Percentiles rank a stretch among this genome's conserved stretches.
phyloP scores from a whole-genome alignment of 2,797 vertebrate genomes.

The Parotocinclus haroldoi region DNA sequence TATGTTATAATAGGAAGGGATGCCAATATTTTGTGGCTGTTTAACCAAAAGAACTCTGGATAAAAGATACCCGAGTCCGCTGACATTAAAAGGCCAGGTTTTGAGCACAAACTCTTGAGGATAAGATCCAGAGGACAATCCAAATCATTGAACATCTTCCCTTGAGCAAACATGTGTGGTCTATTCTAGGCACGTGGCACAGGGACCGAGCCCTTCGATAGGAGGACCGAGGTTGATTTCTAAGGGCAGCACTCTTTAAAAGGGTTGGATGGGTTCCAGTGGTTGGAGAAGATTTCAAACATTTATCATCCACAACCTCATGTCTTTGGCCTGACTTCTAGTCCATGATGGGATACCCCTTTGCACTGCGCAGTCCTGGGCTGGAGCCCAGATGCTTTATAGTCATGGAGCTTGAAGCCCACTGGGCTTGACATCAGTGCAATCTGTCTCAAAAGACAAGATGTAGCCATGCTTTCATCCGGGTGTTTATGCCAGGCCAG shows the following conservation, averaged over 20 bases:
- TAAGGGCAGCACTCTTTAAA: conserved; percentile 34
- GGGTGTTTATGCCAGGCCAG: conserved; percentile 6
- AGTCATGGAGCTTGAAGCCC: not conserved
- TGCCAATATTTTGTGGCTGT: too few species aligned
- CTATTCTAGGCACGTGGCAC: conserved; percentile 20
- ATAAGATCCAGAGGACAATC: conserved; percentile 4
- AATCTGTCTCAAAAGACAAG: conserved; percentile 15
- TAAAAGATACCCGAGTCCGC: not conserved
- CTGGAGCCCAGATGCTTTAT: not conserved
- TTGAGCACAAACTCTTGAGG: conserved; percentile 5
- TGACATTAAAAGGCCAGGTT: not conserved
- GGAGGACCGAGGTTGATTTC: conserved; percentile 23
- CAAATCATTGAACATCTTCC: conserved; percentile 19
- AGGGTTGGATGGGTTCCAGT: conserved; percentile 27
- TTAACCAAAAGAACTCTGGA: conserved; percentile 3
- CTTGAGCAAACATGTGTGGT: conserved; percentile 3
- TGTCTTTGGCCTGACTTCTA: conserved; percentile 9
- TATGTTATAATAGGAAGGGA: too few species aligned
- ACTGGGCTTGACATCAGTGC: conserved; percentile 24
- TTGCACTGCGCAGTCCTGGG: conserved; percentile 6
- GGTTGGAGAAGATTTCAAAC: conserved; percentile 18
- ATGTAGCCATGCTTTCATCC: conserved; percentile 1
- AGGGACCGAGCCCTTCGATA: not conserved
- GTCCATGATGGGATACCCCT: conserved; percentile 8
- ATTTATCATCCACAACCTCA: conserved; percentile 22